These are phyloP conservation scores for Bombylius major DNA, from an alignment of 2,888 invertebrate species.

Conservation along the genomic window DNA sequence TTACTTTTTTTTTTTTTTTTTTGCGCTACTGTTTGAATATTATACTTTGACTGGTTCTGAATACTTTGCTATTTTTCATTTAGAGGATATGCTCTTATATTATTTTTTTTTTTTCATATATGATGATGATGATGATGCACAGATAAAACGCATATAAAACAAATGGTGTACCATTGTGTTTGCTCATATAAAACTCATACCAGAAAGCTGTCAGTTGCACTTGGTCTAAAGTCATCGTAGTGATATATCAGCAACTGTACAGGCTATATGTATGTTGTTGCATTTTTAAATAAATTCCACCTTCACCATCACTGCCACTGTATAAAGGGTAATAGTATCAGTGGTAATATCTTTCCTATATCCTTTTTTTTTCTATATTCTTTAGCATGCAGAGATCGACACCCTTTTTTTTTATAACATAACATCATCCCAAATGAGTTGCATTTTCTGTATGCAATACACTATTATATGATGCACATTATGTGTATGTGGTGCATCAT, in stretches of 20 bases:
- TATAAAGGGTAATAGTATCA: too few species aligned
- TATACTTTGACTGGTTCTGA: neutral
- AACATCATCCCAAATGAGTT: neutral
- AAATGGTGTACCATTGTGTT: neutral
- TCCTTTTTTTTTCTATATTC: too few species aligned
- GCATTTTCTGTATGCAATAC: neutral
- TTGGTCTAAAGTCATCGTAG: conserved; percentile 5
- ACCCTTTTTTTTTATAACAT: neutral
- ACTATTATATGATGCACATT: too few species aligned
- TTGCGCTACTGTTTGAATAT: neutral
- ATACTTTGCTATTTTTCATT: neutral
- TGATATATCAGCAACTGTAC: conserved; percentile 3
- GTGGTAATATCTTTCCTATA: too few species aligned
- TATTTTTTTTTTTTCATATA: neutral
- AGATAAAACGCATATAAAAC: neutral
- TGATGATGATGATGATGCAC: neutral
- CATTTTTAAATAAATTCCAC: too few species aligned
- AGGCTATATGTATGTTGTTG: neutral
- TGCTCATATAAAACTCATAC: neutral
- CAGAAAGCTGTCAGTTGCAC: conserved; percentile 8
- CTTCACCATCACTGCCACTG: too few species aligned
- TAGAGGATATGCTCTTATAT: neutral
- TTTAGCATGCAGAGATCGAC: neutral
- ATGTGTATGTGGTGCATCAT: too few species aligned
- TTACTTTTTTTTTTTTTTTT: too few species aligned